Percentiles rank a stretch among this genome's conserved stretches.
These are phyloP conservation scores for Myrmecobius fasciatus DNA, from an alignment of 2,113 vertebrate species.

Conservation along the genomic window DNA sequence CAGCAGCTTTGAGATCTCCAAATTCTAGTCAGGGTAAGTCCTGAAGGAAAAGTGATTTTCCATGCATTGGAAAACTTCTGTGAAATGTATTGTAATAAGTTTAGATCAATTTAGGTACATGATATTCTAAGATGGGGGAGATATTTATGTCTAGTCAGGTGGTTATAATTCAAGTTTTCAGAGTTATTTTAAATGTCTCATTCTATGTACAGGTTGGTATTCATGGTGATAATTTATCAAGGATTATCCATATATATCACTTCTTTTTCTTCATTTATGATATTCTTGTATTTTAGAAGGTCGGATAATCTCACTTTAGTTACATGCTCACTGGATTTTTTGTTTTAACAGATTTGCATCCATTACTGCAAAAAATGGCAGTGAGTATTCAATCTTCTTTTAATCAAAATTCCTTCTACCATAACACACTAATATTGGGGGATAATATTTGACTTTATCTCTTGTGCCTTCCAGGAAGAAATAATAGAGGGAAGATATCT, in stretches of 20 bases:
- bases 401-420: conserved; percentile 50
- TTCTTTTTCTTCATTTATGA: background rate
- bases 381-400: conserved; percentile 83
- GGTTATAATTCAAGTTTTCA: conserved; percentile 14
- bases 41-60: background rate
- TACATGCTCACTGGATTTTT: conserved; percentile 54
- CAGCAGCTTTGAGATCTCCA: conserved; percentile 16
- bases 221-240: conserved; percentile 27
- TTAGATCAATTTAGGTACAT: background rate
- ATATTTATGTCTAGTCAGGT: background rate
- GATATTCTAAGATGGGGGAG: background rate
- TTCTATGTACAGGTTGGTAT: background rate
- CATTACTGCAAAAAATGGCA: conserved; percentile 82
- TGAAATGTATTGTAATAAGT: background rate
- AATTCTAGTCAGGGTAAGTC: conserved; percentile 81
- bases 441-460: conserved; percentile 49
- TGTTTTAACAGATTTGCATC: conserved; percentile 85
- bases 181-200: conserved; percentile 24
- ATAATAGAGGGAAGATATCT: conserved; percentile 86
- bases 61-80: background rate
- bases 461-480: conserved; percentile 84
- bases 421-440: conserved; percentile 18
- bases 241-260: background rate
- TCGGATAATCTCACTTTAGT: conserved; percentile 53
- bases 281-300: conserved; percentile 45